Base-by-base conservation (phyloP, 1,140 invertebrate genomes). In the Dendroctonus ponderosae region DNA sequence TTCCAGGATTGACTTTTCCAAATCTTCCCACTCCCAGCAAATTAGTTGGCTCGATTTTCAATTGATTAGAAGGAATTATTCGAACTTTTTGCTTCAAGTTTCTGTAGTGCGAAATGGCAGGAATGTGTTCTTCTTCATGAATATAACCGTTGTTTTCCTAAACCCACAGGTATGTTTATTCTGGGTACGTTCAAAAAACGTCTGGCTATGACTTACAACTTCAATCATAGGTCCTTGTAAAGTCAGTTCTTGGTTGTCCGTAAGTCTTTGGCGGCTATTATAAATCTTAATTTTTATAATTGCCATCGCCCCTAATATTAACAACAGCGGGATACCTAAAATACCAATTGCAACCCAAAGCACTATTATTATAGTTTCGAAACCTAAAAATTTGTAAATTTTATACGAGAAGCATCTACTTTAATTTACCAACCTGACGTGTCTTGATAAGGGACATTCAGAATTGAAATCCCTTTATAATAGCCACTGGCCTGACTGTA, bases 11-110 rank as follows among this genome's bases (percentile, higher is more conserved):
- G 12, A 93, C 85, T 52, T 86, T 85, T 0, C 91, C 91, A 79
- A 89, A 94, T 69, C 83, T 84, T 15, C 91, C 91, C n/a, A 86
- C 79, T 0, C 87, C 86, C 41, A 90, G 78, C n/a, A 90, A 75
- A 71, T 86, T 81, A 11, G 83, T 82, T 1, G 85, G 82, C 71
- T 90, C 86, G 14, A 91, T 81, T 39, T 86, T 86, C 49, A 93
- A 75, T 52, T 85, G 82, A 74, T 86, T 88, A 51, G 85, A 82
- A 0, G 90, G 87, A 76, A 92, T 87, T 63, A 85, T 88, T 84
- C 87, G 89, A 0, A 89, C 79, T 73, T 88, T 87, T 62, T 86
- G 82, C 75, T 90, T 91, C 44, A 93, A 79, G 72, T 86, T 88
- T 66, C 89, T 85, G 78, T 89, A 90, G 72, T 90, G 84, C 76